Percentiles rank a stretch among this genome's conserved stretches.
These are phyloP conservation scores for Manacus vitellinus DNA, from an alignment of 2,113 vertebrate genomes.

Conservation along the genomic window DNA sequence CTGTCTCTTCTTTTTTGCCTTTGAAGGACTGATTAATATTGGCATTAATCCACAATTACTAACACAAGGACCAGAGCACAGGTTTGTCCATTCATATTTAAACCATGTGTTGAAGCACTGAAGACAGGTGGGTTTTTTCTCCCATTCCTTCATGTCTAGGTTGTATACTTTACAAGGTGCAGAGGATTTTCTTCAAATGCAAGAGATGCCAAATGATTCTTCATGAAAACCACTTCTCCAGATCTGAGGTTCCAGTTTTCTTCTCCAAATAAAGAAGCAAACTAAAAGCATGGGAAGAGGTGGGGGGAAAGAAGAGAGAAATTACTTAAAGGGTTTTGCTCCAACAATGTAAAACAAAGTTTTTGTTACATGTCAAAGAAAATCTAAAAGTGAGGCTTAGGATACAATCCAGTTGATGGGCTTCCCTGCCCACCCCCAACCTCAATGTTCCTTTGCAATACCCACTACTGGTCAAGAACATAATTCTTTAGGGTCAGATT, in stretches of 20 bases:
- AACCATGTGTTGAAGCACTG: slow-evolving; percentile 52
- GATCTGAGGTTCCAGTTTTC: slow-evolving; percentile 55
- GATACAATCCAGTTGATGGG: not conserved
- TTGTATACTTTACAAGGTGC: slow-evolving; percentile 73
- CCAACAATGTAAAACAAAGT: not conserved
- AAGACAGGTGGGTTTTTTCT: not conserved
- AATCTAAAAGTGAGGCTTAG: not conserved
- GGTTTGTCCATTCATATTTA: slow-evolving; percentile 70
- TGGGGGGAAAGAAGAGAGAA: not conserved
- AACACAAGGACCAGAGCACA: slow-evolving; percentile 65
- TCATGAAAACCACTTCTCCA: slow-evolving; percentile 68
- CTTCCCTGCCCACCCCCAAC: accelerated
- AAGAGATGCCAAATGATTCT: slow-evolving; percentile 22
- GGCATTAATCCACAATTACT: slow-evolving; percentile 77
- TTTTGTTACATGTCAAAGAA: not conserved
- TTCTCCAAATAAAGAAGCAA: slow-evolving; percentile 31
- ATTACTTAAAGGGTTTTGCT: not conserved
- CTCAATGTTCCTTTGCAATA: not conserved
- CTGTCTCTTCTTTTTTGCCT: slow-evolving; percentile 38
- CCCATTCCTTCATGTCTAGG: slow-evolving; percentile 74
- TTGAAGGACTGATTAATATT: slow-evolving; percentile 68
- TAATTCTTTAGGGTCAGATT: not conserved
- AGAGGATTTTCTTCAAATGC: slow-evolving; percentile 56
- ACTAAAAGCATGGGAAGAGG: slow-evolving; percentile 38
- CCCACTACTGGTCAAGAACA: not conserved